Evolutionary conservation across 2,888 invertebrate genomes (phyloP).

Genomic region (Pemphredon lugubris): DNA sequence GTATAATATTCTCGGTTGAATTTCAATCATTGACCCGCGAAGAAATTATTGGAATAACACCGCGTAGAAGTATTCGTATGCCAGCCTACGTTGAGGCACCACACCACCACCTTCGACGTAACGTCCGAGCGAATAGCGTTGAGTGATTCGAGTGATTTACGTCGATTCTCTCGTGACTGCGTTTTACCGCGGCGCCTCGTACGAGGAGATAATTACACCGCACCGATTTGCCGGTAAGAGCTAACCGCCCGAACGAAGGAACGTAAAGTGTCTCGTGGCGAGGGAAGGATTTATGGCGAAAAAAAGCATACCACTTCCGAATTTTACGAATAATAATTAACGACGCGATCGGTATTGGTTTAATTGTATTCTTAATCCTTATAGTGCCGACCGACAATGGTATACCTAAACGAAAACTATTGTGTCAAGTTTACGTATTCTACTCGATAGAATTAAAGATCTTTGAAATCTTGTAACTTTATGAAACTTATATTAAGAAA

Average conservation of each 20-base stretch:
- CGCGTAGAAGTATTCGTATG: too few relatives aligned
- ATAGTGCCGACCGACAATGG: background rate
- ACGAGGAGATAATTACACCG: constrained; percentile 28
- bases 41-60: too few relatives aligned
- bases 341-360: background rate
- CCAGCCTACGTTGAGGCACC: background rate
- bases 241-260: constrained; percentile 4
- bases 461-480: too few relatives aligned
- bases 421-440: too few relatives aligned
- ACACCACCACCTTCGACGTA: background rate
- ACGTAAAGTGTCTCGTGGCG: constrained; percentile 4
- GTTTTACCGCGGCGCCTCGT: constrained; percentile 24
- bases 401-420: too few relatives aligned
- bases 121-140: constrained; percentile 13
- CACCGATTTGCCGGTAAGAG: constrained; percentile 15
- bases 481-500: too few relatives aligned
- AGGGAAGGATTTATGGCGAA: background rate
- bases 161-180: constrained; percentile 17
- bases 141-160: constrained; percentile 27
- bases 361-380: too few relatives aligned
- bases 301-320: background rate
- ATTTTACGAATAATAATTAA: background rate
- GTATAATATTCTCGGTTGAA: too few relatives aligned
- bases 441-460: too few relatives aligned
- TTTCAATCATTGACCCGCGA: too few relatives aligned